These are phyloP conservation scores for Thymelicus lineola DNA, from an alignment of 2,888 invertebrate genomes.

Conservation along the genomic window DNA sequence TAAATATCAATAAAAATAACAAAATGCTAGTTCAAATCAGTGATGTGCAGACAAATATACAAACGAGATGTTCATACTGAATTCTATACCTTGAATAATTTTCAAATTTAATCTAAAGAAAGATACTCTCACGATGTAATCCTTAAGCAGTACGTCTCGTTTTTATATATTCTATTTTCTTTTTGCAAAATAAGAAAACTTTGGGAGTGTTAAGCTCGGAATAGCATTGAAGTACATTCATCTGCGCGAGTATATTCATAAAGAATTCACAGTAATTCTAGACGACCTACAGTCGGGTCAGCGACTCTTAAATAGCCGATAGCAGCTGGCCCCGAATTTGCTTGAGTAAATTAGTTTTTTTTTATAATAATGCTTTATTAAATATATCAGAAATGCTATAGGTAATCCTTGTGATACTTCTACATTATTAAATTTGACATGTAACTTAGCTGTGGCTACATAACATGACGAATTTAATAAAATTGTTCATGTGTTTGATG, in stretches of 20 bases:
- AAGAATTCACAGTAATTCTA: conserved; percentile 15
- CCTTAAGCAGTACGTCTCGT: background rate
- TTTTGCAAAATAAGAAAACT: conserved; percentile 9
- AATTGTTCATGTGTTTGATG: too few species aligned
- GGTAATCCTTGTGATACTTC: too few species aligned
- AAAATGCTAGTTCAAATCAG: too few species aligned
- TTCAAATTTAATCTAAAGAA: conserved; percentile 1
- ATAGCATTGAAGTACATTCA: conserved; percentile 5
- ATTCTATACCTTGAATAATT: conserved; percentile 15
- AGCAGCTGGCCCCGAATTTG: background rate
- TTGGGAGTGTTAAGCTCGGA: conserved; percentile 1
- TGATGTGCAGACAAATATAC: too few species aligned
- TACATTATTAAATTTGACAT: too few species aligned
- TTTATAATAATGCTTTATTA: background rate
- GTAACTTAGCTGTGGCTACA: too few species aligned
- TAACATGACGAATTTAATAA: too few species aligned
- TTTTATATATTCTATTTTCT: background rate
- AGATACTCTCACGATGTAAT: background rate
- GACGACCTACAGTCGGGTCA: conserved; percentile 5
- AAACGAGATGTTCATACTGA: background rate
- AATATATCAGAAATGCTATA: too few species aligned
- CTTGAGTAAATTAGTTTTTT: background rate
- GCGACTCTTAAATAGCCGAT: background rate
- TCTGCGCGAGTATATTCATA: conserved; percentile 17
- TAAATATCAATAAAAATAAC: too few species aligned